Evolutionary conservation across 35 echinoderm and acorn worm species (phyloP), one percentile per base, ranked within the genome.

Genomic region (Acanthaster planci): DNA sequence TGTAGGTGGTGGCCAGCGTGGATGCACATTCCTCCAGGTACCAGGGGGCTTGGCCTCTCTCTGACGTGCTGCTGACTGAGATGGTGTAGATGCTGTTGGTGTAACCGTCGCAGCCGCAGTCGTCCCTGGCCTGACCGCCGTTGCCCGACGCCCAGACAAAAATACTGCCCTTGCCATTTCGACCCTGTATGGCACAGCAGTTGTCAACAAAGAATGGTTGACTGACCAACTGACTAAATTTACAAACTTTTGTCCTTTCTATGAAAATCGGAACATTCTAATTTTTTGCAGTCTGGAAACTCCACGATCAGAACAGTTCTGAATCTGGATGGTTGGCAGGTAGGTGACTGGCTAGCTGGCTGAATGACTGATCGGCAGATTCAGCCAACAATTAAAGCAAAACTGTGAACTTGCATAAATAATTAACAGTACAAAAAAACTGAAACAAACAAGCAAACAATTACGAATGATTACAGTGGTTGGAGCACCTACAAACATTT

Each of bases 91-190:
- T 99, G 85, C 92, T 94, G 77, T 93, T 90, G 34, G 89, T 84
- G 72, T 94, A 99, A 8, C 96, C 96, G 52, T 94, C 96, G 55
- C 90, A 90, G 30, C 84, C 88, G 57, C 96, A 94, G 17, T 87
- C 84, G 42, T 94, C 96, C 10, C 78, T 50, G 19, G 37, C 35
- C 1, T 39, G 50, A 51, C 92, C 96, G 36, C 92, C 96, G 18
- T 99, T 99, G 27, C 96, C 96, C 7, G 96, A 99, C 19, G 96
- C 96, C 96, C 96, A 99, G 7, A 99, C 96, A 59, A 91, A 99
- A 67, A 99, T 89, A n/a, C 85, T 87, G 29, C 96, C 96, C 18
- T 88, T 85, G 9, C 96, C 96, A 39, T 81, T 64, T 5, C 96
- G 80, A 38, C 96, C 96, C 96, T 99, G 87, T 18, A 60, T 6